Percentiles rank a stretch among this genome's conserved stretches.
Conservation (phyloP, 2,797 vertebrate genomes). For the Sparidentex hasta region DNA sequence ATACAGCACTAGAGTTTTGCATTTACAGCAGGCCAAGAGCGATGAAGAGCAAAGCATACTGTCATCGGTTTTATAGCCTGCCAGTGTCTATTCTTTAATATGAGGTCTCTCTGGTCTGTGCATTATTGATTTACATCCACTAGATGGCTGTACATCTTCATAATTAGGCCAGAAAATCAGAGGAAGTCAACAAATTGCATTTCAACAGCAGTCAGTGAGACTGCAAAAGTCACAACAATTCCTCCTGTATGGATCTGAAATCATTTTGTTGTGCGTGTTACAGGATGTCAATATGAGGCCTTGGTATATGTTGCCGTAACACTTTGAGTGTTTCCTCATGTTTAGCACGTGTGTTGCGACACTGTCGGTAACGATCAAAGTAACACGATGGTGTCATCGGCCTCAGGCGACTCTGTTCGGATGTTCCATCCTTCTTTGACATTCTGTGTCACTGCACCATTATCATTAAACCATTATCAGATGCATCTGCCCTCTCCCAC, state of each 20-base stretch:
- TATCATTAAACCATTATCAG: not conserved
- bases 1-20: not conserved
- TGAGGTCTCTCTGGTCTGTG: constrained; percentile 3
- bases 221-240: constrained; percentile 4
- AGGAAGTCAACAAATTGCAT: constrained; percentile 3
- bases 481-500: not conserved
- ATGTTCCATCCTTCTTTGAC: constrained; percentile 7
- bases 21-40: not conserved
- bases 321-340: not conserved
- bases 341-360: not conserved
- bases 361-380: not conserved
- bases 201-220: not conserved
- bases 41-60: not conserved
- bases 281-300: not conserved
- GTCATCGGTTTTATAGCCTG: not conserved
- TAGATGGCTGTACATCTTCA: constrained; percentile 71
- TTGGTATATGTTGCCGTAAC: not conserved
- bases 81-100: not conserved
- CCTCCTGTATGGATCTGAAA: not conserved
- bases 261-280: not conserved
- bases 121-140: constrained; percentile 60
- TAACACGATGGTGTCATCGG: not conserved
- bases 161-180: constrained; percentile 9
- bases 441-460: not conserved
- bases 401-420: not conserved